Base-by-base conservation (phyloP, 2,888 invertebrate species). In the Tipula confusa region DNA sequence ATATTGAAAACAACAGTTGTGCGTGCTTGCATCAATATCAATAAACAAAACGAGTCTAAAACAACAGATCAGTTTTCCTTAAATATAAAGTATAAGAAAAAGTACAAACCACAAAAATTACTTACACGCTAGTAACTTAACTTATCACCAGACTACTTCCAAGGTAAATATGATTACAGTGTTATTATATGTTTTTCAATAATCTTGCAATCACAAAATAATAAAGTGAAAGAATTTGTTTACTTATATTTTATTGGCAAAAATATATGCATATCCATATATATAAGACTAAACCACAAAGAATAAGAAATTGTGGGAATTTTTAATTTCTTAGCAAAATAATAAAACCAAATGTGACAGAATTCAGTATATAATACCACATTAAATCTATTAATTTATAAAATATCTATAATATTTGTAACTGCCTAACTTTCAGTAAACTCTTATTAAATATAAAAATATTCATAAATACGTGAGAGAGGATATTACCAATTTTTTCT, bases 121-220 rank as follows among this genome's bases (percentile, higher is more conserved):
- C 24, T 64, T 24, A 64, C 64, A 24, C 64, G 64, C 64, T 64
- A 64, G 64, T 64, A 64, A 64, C 24, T 64, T 11, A 64, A 64
- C 64, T 64, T 64, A 64, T 64, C 64, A 64, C 64, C 64, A 64
- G 64, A 64, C 64, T 64, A 64, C 64, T 64, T 64, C 64, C 64
- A 64, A 64, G 64, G 64, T 64, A 64, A 64, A 64, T 64, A 64
- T 64, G 64, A 64, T 64, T 64, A 24, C 64, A 64, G 13, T 64
- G 18, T 64, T 24, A n/a, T 9, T 64, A n/a, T 43, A n/a, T n/a
- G 7, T 13, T 24, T n/a, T 9, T 24, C 64, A 64, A 43, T 24
- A 64, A 24, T 64, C 64, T 64, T 64, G 24, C 64, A 64, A 64
- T 64, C 64, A 64, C 24, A 64, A 64, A 64, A 43, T 43, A 38